A percentile compares a stretch with the other conserved stretches of the same genome.
phyloP scores from a whole-genome alignment of 2,888 invertebrate genomes.

The Ectemnius lituratus region DNA sequence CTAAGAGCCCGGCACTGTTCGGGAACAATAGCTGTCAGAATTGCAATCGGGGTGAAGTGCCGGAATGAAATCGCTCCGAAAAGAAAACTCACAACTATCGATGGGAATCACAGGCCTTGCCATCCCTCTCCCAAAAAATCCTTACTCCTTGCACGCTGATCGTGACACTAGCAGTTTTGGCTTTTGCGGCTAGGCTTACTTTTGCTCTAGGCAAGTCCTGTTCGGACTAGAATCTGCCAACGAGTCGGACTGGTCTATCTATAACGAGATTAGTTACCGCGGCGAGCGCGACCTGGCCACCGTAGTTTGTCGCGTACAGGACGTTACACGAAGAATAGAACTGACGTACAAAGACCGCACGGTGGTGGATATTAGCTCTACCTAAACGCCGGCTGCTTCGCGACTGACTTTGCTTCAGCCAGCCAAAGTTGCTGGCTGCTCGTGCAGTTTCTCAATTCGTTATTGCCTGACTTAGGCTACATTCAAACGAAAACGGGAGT shows the following conservation, averaged over 20 bases:
- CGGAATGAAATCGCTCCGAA: slow-evolving; percentile 16
- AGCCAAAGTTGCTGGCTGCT: slow-evolving; percentile 46
- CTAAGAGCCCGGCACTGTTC: slow-evolving; percentile 36
- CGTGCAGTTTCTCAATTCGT: slow-evolving; percentile 37
- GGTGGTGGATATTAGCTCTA: slow-evolving; percentile 41
- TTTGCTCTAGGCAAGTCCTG: slow-evolving; percentile 49
- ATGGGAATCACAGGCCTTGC: slow-evolving; percentile 62
- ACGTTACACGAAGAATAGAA: slow-evolving; percentile 58
- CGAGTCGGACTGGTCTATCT: slow-evolving; percentile 67
- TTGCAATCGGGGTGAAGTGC: not conserved
- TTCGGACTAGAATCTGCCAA: slow-evolving; percentile 60
- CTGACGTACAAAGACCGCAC: slow-evolving; percentile 43
- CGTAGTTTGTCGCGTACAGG: slow-evolving; percentile 48
- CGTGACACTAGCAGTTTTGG: slow-evolving; percentile 44
- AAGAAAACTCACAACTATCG: slow-evolving; percentile 64
- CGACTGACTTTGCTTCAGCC: slow-evolving; percentile 46
- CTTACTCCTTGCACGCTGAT: slow-evolving; percentile 29
- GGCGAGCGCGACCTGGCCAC: slow-evolving; percentile 52
- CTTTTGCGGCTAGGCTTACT: slow-evolving; percentile 45
- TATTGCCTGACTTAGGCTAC: slow-evolving; percentile 33
- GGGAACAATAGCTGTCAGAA: slow-evolving; percentile 36
- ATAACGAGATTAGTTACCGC: slow-evolving; percentile 70
- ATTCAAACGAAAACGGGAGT: slow-evolving; percentile 22
- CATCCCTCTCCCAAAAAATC: slow-evolving; percentile 48
- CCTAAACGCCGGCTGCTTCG: slow-evolving; percentile 52